Base-by-base conservation (phyloP, 2,888 invertebrate species). In the Tetragnatha montana region DNA sequence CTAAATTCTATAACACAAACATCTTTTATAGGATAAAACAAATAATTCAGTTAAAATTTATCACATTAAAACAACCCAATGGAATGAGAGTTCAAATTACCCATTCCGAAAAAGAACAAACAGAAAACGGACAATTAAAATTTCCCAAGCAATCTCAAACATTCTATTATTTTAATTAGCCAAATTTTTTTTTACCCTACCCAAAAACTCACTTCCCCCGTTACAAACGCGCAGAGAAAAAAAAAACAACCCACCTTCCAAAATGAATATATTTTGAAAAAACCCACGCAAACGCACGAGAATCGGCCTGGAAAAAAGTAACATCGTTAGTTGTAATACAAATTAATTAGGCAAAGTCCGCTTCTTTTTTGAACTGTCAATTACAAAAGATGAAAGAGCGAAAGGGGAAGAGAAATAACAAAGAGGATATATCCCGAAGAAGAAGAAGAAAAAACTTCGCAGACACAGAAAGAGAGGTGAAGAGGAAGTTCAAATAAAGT, bases 321-420 rank as follows among this genome's bases (percentile, higher is more conserved):
- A 81, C 85, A 21, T 81, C 79, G 76, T 89, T 89, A 89, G 85
- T 75, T 35, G 75, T 50, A 81, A 51, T 12, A 81, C 89, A 81
- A 85, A 89, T 89, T 89, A 89, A 89, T 89, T 89, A 89, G 85
- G 81, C 81, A 60, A 75, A 51, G 81, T 69, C 78, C 81, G 68
- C 69, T 35, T 75, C 73, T 71, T 86, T 81, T 85, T 81, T 71
- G 51, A 89, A 73, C 81, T 89, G 89, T 89, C 89, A 89, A 89
- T 85, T 85, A 81, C 85, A 89, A 81, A 81, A 83, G 75, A 81
- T 19, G 85, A 70, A 50, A 81, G 47, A 21, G 21, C 22, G 51
- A 68, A 71, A 19, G 49, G 76, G 8, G 21, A 60, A 60, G 14
- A 60, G 12, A 60, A 60, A 17, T 17, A 60, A 60, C 12, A 17